Evolutionary conservation across 2,888 invertebrate species (phyloP).

Genomic region (Lucinisca nassula): DNA sequence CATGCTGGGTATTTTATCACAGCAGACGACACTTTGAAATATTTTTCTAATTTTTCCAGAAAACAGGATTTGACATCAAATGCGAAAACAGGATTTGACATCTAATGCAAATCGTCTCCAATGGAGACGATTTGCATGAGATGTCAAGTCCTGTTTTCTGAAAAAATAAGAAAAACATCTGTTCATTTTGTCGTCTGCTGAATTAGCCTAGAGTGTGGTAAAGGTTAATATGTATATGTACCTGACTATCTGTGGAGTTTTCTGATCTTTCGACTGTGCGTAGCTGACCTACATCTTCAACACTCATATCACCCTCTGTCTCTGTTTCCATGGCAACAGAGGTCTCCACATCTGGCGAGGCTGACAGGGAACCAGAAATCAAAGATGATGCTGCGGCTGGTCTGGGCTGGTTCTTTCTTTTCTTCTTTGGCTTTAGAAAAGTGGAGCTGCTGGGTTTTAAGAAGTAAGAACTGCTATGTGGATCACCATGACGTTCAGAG

Average conservation of each 20-base stretch:
- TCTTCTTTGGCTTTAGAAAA: not conserved
- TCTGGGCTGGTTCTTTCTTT: not conserved
- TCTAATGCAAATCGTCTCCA: too few species aligned
- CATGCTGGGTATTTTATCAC: too few species aligned
- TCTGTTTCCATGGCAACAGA: not conserved
- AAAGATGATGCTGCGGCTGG: not conserved
- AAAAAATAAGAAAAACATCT: too few species aligned
- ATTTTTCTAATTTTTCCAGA: too few species aligned
- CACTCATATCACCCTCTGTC: conserved; percentile 9
- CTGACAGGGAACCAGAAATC: not conserved
- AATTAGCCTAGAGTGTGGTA: too few species aligned
- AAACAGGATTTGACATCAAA: too few species aligned
- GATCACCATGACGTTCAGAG: not conserved
- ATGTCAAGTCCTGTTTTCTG: too few species aligned
- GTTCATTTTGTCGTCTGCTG: too few species aligned
- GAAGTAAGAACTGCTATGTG: not conserved
- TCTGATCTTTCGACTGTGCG: conserved; percentile 12
- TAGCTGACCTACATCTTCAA: conserved; percentile 16
- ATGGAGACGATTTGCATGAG: too few species aligned
- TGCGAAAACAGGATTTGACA: too few species aligned
- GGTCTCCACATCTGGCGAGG: not conserved
- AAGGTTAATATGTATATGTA: too few species aligned
- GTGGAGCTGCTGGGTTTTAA: not conserved
- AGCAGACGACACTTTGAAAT: too few species aligned
- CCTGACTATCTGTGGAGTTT: not conserved